Conservation (phyloP, 2,888 invertebrate genomes). For the Trissoscelio sp. region DNA sequence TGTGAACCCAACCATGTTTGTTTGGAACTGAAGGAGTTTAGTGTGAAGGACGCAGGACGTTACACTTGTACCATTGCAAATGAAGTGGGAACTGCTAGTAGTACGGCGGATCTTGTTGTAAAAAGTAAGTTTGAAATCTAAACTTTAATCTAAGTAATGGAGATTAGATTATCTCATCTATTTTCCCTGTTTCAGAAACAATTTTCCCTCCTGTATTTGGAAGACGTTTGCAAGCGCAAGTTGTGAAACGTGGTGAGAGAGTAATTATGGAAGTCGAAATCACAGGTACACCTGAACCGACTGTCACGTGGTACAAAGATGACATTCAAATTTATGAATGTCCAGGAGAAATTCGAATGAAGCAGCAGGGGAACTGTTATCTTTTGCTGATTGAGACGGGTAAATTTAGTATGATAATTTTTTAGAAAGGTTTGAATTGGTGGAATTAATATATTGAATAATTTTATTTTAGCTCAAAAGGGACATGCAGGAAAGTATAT, state of each 20-base stretch:
- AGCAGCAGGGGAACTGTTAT: slow-evolving; percentile 88
- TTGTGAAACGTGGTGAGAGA: slow-evolving; percentile 89
- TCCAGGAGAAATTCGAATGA: slow-evolving; percentile 85
- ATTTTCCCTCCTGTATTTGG: slow-evolving; percentile 93
- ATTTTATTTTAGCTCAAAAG: slow-evolving; percentile 84
- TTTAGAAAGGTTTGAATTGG: too few relatives aligned
- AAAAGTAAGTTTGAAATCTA: slow-evolving; percentile 85
- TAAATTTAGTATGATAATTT: slow-evolving; percentile 75
- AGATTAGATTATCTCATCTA: too few relatives aligned
- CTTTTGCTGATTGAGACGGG: slow-evolving; percentile 90
- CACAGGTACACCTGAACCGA: slow-evolving; percentile 90
- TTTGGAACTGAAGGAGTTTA: slow-evolving; percentile 87
- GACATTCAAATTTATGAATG: slow-evolving; percentile 86
- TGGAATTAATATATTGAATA: too few relatives aligned
- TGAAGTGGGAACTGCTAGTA: slow-evolving; percentile 88
- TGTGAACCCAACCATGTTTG: slow-evolving; percentile 88
- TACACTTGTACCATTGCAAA: slow-evolving; percentile 92
- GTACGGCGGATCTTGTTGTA: slow-evolving; percentile 92
- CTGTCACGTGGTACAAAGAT: slow-evolving; percentile 90
- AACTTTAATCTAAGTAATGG: too few relatives aligned
- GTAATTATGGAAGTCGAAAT: slow-evolving; percentile 91
- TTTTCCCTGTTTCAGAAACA: slow-evolving; percentile 88
- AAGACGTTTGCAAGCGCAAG: slow-evolving; percentile 90
- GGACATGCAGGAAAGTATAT: slow-evolving; percentile 91
- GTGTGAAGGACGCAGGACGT: slow-evolving; percentile 89